phyloP scores from a whole-genome alignment of 1,140 invertebrate species.

The Lycorma delicatula region DNA sequence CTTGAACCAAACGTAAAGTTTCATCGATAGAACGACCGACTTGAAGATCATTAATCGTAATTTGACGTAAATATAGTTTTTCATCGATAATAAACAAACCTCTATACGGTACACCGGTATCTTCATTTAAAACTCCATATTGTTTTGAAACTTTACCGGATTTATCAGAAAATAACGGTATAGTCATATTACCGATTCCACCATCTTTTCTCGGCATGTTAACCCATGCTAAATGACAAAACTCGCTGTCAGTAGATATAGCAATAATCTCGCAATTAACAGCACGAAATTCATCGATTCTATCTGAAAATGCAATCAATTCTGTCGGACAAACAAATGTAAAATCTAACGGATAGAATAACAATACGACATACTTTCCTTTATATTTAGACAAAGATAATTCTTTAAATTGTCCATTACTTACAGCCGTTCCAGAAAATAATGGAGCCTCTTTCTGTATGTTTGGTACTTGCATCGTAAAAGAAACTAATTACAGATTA shows the following conservation, averaged over 20 bases:
- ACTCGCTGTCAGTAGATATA: conserved; percentile 57
- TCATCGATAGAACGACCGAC: conserved; percentile 90
- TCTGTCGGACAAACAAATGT: conserved; percentile 70
- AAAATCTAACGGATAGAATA: conserved; percentile 91
- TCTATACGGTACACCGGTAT: conserved; percentile 73
- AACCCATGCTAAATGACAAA: conserved; percentile 60
- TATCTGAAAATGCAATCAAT: conserved; percentile 57
- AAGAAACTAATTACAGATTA: no score
- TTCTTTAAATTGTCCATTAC: conserved; percentile 81
- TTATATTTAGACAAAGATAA: conserved; percentile 74
- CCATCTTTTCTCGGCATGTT: conserved; percentile 71
- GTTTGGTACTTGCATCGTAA: neutral
- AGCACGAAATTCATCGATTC: conserved; percentile 49
- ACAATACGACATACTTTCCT: conserved; percentile 89
- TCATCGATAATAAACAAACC: conserved; percentile 56
- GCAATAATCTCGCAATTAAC: conserved; percentile 57
- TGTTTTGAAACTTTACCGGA: conserved; percentile 75
- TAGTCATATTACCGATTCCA: conserved; percentile 77
- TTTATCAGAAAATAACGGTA: conserved; percentile 84
- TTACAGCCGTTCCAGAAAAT: conserved; percentile 77
- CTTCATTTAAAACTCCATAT: conserved; percentile 81
- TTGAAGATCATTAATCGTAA: conserved; percentile 94
- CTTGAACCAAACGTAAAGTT: conserved; percentile 82
- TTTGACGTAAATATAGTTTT: conserved; percentile 82
- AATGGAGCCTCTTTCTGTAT: conserved; percentile 70